Conservation (phyloP, 2,113 vertebrate genomes). For the Lepidothrix coronata region DNA sequence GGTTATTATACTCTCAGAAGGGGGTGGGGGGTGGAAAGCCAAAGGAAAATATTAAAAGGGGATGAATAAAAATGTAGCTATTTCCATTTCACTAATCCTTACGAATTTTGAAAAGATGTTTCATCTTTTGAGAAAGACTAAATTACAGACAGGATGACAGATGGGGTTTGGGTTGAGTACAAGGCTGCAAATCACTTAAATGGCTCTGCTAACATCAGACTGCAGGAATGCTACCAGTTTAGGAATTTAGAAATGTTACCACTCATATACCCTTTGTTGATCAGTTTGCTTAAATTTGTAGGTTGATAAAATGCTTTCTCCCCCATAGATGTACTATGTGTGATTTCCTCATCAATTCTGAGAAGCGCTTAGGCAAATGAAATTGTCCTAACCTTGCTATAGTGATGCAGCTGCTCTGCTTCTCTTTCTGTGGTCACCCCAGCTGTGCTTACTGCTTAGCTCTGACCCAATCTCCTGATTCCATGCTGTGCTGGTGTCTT, state of each 20-base stretch:
- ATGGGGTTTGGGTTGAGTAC: background rate
- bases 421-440: background rate
- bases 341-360: background rate
- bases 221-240: background rate
- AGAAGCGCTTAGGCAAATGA: background rate
- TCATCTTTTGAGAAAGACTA: conserved; percentile 16
- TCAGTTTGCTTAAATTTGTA: background rate
- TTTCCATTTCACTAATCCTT: background rate
- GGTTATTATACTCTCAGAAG: background rate
- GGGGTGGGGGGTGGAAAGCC: accelerated
- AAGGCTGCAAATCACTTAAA: background rate
- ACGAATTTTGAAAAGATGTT: conserved; percentile 49
- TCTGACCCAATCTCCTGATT: background rate
- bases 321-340: background rate
- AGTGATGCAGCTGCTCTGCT: background rate
- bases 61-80: background rate
- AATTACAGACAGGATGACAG: conserved; percentile 34
- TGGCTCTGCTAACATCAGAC: background rate
- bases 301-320: background rate
- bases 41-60: conserved; percentile 6
- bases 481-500: background rate
- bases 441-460: background rate
- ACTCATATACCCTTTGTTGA: background rate
- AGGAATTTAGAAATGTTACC: background rate
- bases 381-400: background rate